Conservation (phyloP, 2,888 invertebrate genomes). For the Eumacrocentrus americanus region DNA sequence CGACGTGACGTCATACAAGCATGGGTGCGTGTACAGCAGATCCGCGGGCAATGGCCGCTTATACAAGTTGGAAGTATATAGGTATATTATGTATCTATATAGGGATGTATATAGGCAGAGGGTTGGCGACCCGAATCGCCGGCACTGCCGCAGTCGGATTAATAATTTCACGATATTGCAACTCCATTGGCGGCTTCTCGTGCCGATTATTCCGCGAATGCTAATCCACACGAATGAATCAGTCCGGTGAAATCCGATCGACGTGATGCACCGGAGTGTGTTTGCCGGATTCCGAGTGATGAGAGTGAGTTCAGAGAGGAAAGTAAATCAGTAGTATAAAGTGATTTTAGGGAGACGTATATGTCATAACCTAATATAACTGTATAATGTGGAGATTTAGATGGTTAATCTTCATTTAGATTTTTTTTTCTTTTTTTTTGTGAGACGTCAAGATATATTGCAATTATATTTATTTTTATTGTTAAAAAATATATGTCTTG, state of each 20-base stretch:
- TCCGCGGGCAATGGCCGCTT: neutral
- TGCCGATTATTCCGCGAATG: constrained; percentile 10
- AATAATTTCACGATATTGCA: constrained; percentile 12
- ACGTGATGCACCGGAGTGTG: neutral
- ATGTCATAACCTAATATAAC: too few relatives aligned
- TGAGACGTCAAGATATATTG: too few relatives aligned
- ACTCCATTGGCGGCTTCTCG: constrained; percentile 1
- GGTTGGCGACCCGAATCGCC: neutral
- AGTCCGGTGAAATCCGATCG: constrained; percentile 1
- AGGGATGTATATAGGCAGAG: neutral
- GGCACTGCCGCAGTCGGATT: neutral
- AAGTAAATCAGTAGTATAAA: neutral
- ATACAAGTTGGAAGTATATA: neutral
- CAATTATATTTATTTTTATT: too few relatives aligned
- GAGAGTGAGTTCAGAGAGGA: constrained; percentile 17
- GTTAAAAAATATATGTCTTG: too few relatives aligned
- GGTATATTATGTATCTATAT: neutral
- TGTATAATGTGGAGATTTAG: too few relatives aligned
- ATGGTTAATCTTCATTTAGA: too few relatives aligned
- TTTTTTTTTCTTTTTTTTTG: too few relatives aligned
- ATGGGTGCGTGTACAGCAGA: neutral
- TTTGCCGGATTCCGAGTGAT: neutral
- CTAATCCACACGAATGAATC: constrained; percentile 8
- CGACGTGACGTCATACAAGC: too few relatives aligned
- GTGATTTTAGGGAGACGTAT: too few relatives aligned